Percentiles rank a stretch among this genome's conserved stretches.
Evolutionary conservation across 1,140 invertebrate species (phyloP).

Genomic region (Trichonephila inaurata): DNA sequence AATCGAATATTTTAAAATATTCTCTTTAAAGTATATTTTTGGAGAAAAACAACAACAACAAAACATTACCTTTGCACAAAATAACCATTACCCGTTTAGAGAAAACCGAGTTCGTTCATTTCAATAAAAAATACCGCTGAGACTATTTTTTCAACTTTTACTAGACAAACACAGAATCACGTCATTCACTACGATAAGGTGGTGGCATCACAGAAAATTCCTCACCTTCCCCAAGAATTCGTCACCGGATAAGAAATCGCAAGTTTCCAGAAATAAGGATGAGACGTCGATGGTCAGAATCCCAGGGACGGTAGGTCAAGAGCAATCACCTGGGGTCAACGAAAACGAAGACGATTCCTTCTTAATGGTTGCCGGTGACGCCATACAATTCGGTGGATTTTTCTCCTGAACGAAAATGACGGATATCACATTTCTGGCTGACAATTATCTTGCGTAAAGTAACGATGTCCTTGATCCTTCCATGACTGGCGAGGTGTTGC

Average conservation of each 20-base stretch:
- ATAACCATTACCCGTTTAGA: too few relatives aligned
- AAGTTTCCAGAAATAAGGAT: conserved; percentile 31
- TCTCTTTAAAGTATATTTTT: too few relatives aligned
- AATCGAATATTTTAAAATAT: too few relatives aligned
- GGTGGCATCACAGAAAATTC: too few relatives aligned
- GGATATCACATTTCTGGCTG: neutral
- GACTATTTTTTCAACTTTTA: too few relatives aligned
- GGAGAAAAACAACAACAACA: too few relatives aligned
- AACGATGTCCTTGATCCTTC: conserved; percentile 23
- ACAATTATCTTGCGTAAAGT: conserved; percentile 6
- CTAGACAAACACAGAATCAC: neutral
- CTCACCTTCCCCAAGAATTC: neutral
- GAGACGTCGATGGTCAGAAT: neutral
- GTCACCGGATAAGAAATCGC: neutral
- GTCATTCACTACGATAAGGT: neutral
- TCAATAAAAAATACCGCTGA: too few relatives aligned
- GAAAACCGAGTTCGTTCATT: too few relatives aligned
- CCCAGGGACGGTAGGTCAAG: neutral
- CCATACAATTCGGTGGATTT: neutral
- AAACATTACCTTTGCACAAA: too few relatives aligned
- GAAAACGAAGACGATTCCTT: neutral
- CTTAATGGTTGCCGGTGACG: neutral
- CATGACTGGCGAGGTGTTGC: neutral
- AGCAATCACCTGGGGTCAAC: conserved; percentile 29
- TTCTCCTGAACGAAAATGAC: neutral